Evolutionary conservation across 2,888 invertebrate species (phyloP).

Genomic region (Dione juno): DNA sequence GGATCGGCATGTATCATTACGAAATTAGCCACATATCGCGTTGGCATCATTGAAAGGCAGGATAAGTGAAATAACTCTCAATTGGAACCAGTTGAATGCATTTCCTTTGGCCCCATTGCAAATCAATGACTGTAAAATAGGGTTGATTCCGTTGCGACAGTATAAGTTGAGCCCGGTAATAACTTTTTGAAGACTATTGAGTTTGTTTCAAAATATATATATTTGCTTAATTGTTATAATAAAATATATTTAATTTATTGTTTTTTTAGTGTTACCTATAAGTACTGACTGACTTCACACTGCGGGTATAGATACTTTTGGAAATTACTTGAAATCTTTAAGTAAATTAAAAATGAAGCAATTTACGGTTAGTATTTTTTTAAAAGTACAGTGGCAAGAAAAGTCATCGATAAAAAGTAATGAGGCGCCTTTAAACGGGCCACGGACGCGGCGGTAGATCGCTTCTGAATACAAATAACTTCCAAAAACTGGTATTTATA

Average conservation of each 20-base stretch:
- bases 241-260: background rate
- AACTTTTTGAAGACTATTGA: background rate
- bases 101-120: constrained; percentile 52
- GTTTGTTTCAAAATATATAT: background rate
- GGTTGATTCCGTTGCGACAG: constrained; percentile 27
- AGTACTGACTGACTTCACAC: background rate
- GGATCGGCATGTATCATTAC: constrained; percentile 38
- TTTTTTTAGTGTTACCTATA: background rate
- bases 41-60: constrained; percentile 50
- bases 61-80: constrained; percentile 52
- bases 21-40: constrained; percentile 43
- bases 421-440: constrained; percentile 55
- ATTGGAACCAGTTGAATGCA: constrained; percentile 52
- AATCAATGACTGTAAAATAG: constrained; percentile 45
- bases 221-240: background rate
- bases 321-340: background rate
- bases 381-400: constrained; percentile 33
- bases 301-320: background rate
- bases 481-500: constrained; percentile 41
- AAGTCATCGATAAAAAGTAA: constrained; percentile 56
- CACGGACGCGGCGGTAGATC: constrained; percentile 49
- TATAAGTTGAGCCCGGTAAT: background rate
- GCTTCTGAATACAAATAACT: constrained; percentile 47
- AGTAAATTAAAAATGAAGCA: constrained; percentile 35
- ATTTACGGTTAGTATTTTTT: constrained; percentile 41